These are phyloP conservation scores for Prunella strophiata DNA, from an alignment of 2,797 vertebrate species.

Conservation along the genomic window DNA sequence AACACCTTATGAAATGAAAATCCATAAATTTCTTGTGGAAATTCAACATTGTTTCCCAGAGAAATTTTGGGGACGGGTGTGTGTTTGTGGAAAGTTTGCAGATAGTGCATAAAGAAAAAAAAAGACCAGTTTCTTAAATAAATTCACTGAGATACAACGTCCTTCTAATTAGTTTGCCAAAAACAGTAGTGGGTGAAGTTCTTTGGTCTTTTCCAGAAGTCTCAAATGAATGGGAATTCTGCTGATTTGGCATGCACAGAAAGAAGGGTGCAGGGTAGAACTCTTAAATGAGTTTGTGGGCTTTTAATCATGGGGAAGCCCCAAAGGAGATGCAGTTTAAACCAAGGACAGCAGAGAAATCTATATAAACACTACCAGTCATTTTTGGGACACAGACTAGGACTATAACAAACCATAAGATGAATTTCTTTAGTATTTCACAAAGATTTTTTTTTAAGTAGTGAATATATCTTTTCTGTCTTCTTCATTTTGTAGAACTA, in stretches of 20 bases:
- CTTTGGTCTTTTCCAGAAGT: background rate
- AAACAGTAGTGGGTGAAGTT: background rate
- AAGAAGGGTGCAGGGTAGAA: background rate
- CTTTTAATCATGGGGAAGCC: background rate
- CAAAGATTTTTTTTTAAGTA: background rate
- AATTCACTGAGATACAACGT: background rate
- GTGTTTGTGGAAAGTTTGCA: background rate
- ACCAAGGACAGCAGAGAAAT: background rate
- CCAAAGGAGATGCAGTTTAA: background rate
- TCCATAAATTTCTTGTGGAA: background rate
- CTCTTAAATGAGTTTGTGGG: background rate
- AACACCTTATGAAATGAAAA: background rate
- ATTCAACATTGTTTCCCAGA: background rate
- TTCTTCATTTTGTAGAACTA: background rate
- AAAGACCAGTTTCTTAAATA: background rate
- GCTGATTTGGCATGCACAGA: background rate
- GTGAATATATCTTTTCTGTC: background rate
- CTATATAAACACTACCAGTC: background rate
- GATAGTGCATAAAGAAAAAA: background rate
- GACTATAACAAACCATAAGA: slow-evolving; percentile 3
- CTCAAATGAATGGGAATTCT: background rate
- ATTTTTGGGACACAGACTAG: background rate
- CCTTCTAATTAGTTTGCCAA: background rate
- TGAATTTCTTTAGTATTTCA: slow-evolving; percentile 4
- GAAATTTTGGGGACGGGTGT: background rate